These are phyloP conservation scores for Serrognathus titanus DNA, from an alignment of 2,888 invertebrate species.

Conservation along the genomic window DNA sequence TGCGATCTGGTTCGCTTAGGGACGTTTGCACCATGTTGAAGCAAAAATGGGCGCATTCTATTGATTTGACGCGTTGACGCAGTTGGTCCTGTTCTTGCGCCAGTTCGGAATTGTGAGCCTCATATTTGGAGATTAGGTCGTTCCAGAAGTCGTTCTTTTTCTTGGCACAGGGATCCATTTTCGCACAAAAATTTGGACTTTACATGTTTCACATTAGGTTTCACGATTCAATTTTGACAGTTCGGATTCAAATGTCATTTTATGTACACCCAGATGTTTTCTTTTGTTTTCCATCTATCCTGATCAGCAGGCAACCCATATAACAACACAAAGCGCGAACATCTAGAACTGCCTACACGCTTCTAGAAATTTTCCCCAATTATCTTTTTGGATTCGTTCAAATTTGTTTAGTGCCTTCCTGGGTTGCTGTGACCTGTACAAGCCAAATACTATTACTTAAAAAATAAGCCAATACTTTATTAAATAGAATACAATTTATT, in stretches of 20 bases:
- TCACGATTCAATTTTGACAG: neutral
- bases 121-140: conserved; percentile 22
- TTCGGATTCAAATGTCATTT: neutral
- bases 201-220: neutral
- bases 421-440: too few relatives aligned
- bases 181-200: neutral
- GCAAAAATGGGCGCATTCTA: conserved; percentile 56
- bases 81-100: conserved; percentile 55
- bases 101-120: conserved; percentile 41
- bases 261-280: neutral
- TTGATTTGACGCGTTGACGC: conserved; percentile 53
- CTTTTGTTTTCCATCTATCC: neutral
- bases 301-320: too few relatives aligned
- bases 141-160: neutral
- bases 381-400: too few relatives aligned
- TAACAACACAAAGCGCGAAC: too few relatives aligned
- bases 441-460: too few relatives aligned
- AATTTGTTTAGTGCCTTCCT: too few relatives aligned
- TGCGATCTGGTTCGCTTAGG: conserved; percentile 34
- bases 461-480: too few relatives aligned
- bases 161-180: too few relatives aligned
- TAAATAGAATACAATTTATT: too few relatives aligned
- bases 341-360: too few relatives aligned
- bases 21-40: conserved; percentile 52
- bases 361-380: too few relatives aligned